Percentiles rank a stretch among this genome's conserved stretches.
Evolutionary conservation across 2,888 invertebrate genomes (phyloP).

Genomic region (Stenurella melanura): DNA sequence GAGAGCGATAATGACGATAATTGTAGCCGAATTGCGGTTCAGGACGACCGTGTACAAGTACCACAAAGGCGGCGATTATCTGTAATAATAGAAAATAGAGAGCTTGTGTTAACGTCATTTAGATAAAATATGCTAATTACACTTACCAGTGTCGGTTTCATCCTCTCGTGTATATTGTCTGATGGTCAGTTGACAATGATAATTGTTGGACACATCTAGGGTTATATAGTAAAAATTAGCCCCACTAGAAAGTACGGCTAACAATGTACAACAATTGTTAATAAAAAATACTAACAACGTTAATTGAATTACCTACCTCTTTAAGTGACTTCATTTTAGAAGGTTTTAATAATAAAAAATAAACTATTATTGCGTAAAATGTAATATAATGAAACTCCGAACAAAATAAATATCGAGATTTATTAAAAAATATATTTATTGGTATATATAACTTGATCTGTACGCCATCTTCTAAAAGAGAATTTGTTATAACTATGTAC

Average conservation of each 20-base stretch:
- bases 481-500: not conserved
- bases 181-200: constrained; percentile 33
- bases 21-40: constrained; percentile 28
- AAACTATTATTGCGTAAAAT: constrained; percentile 1
- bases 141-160: constrained; percentile 35
- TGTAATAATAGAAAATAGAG: constrained; percentile 19
- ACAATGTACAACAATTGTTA: constrained; percentile 32
- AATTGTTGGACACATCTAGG: not conserved
- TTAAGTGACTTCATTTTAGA: constrained; percentile 28
- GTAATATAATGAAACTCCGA: not conserved
- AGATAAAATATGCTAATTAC: constrained; percentile 3
- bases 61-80: constrained; percentile 29
- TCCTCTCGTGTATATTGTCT: constrained; percentile 28
- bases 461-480: not conserved
- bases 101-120: not conserved
- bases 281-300: constrained; percentile 33
- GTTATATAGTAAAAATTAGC: constrained; percentile 36
- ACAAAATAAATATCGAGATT: too few species aligned
- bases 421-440: too few species aligned
- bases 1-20: constrained; percentile 24
- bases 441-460: too few species aligned
- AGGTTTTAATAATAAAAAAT: constrained; percentile 1
- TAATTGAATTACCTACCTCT: constrained; percentile 32
- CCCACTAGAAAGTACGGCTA: constrained; percentile 34
- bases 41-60: constrained; percentile 19